Percentiles rank a stretch among this genome's conserved stretches.
These are phyloP conservation scores for Caloenas nicobarica DNA, from an alignment of 2,113 vertebrate species.

Conservation along the genomic window DNA sequence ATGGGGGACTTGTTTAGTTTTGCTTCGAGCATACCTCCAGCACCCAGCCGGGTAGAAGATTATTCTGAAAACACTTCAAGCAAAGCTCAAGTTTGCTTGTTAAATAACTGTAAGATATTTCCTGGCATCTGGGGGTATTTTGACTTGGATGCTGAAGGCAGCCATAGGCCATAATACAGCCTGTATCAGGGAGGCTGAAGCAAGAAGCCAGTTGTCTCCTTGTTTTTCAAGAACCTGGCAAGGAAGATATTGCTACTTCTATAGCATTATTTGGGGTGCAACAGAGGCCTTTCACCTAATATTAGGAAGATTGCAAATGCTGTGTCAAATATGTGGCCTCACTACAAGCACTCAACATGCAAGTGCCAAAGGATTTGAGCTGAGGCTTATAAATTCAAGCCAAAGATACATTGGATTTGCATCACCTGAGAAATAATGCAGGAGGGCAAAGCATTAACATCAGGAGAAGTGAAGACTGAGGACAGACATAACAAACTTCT, in stretches of 20 bases:
- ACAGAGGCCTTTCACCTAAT: background rate
- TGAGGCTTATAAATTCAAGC: background rate
- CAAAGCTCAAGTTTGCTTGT: background rate
- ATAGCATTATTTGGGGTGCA: background rate
- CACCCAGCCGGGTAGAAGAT: background rate
- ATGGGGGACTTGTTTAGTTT: background rate
- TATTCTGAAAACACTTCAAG: background rate
- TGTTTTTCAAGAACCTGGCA: background rate
- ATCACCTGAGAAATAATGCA: background rate
- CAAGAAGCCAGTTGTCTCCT: background rate
- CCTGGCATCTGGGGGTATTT: background rate
- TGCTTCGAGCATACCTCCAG: background rate
- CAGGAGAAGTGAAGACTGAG: background rate
- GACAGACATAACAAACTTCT: background rate
- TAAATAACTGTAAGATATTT: background rate
- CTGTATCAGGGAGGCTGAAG: background rate
- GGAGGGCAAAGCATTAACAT: background rate
- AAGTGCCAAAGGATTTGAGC: background rate
- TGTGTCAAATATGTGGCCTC: background rate
- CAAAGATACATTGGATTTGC: background rate
- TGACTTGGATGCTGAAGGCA: background rate
- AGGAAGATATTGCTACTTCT: background rate
- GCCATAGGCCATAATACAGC: accelerated
- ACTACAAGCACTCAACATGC: background rate
- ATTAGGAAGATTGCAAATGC: background rate